Conservation (phyloP, 1,140 invertebrate genomes). For the Drosophila watanabei region DNA sequence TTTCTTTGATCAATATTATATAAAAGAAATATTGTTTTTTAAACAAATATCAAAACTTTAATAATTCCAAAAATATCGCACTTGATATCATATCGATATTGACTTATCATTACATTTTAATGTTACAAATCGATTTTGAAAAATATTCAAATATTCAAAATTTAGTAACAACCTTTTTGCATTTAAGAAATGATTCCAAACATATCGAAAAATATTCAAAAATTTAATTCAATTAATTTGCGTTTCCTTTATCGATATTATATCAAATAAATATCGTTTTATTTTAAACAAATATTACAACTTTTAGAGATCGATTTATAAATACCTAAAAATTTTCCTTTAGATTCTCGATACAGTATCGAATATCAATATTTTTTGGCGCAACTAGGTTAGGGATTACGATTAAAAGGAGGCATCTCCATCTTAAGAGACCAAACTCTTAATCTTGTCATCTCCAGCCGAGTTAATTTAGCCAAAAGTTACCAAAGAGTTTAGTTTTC, state of each 20-base stretch:
- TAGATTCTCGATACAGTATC: not conserved
- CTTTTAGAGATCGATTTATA: not conserved
- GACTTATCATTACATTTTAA: too few species aligned
- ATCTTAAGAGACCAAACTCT: not conserved
- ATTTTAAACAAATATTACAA: not conserved
- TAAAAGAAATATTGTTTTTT: too few species aligned
- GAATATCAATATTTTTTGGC: not conserved
- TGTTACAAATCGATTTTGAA: not conserved
- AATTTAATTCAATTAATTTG: not conserved
- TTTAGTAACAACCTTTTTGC: too few species aligned
- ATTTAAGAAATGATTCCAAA: too few species aligned
- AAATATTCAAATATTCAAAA: not conserved
- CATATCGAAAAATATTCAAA: not conserved
- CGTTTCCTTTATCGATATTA: not conserved
- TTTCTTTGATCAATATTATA: too few species aligned
- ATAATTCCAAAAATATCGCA: too few species aligned
- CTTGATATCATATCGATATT: too few species aligned
- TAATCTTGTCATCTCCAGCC: not conserved
- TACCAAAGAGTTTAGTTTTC: not conserved
- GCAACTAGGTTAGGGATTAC: accelerated
- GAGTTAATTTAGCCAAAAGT: not conserved
- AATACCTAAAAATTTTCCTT: not conserved
- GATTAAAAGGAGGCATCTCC: not conserved
- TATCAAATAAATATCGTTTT: not conserved
- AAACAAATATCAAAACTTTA: too few species aligned